These are phyloP conservation scores for Vicugna pacos DNA, from an alignment of 2,113 vertebrate genomes.

Conservation along the genomic window DNA sequence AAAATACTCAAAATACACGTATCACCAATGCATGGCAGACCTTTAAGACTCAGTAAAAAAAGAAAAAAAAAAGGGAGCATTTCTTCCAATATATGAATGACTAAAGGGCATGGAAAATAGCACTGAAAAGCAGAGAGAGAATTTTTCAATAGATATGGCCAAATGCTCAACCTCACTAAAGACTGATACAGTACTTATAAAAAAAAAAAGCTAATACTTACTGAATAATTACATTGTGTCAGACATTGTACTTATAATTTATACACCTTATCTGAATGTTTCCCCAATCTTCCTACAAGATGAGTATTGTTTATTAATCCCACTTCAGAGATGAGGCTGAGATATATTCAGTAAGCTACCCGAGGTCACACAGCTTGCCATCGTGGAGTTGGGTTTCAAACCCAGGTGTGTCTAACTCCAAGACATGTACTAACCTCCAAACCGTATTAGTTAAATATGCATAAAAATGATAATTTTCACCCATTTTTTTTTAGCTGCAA, in stretches of 20 bases:
- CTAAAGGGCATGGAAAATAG: background rate
- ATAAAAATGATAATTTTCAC: background rate
- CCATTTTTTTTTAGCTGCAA: background rate
- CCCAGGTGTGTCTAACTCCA: background rate
- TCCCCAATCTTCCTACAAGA: background rate
- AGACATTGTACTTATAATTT: background rate
- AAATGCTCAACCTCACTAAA: background rate
- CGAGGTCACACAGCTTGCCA: background rate
- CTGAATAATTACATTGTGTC: background rate
- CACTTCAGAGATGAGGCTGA: background rate
- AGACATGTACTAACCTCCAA: background rate
- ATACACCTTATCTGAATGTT: background rate
- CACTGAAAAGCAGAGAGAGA: background rate
- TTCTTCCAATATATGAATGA: background rate
- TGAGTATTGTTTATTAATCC: background rate
- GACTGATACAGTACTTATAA: background rate
- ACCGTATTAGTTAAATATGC: background rate
- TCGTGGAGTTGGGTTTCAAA: background rate
- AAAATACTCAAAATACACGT: background rate
- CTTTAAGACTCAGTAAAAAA: background rate
- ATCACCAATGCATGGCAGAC: background rate
- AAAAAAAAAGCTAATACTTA: background rate
- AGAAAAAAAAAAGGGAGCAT: background rate
- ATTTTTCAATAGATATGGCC: background rate
- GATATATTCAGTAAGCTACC: background rate